A percentile compares a stretch with the other conserved stretches of the same genome.
These are phyloP conservation scores for Pseudorhiza aurosa DNA, from an alignment of 30 jellyfish, hydroid and myxozoan genomes.

Conservation along the genomic window DNA sequence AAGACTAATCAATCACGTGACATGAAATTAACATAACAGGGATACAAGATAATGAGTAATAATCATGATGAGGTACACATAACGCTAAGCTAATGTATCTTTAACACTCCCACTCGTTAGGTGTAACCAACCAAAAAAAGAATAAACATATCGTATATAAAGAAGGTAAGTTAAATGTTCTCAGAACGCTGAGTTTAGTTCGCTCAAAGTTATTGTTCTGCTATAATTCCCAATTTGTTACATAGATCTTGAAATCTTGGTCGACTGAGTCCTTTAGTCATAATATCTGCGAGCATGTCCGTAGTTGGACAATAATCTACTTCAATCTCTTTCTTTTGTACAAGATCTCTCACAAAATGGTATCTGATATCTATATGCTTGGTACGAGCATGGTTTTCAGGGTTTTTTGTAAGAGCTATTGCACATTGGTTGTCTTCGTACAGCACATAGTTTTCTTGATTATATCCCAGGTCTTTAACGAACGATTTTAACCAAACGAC, in stretches of 20 bases:
- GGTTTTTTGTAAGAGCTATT: not conserved
- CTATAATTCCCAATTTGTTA: too few relatives aligned
- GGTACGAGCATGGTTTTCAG: not conserved
- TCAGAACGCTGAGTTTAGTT: too few relatives aligned
- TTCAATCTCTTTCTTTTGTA: not conserved
- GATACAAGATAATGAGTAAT: too few relatives aligned
- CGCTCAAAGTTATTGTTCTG: too few relatives aligned
- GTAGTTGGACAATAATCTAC: not conserved
- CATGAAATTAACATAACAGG: too few relatives aligned
- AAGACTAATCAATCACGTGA: too few relatives aligned
- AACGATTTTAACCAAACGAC: not conserved
- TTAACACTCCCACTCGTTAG: too few relatives aligned
- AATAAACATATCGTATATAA: too few relatives aligned
- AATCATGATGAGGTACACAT: too few relatives aligned
- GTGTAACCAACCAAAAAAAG: too few relatives aligned
- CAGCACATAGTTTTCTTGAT: conserved; percentile 5
- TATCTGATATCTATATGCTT: not conserved
- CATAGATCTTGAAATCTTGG: not conserved
- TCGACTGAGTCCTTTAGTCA: not conserved
- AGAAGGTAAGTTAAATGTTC: too few relatives aligned
- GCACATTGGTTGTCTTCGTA: not conserved
- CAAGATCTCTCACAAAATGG: not conserved
- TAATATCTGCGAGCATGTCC: not conserved
- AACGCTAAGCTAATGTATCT: too few relatives aligned
- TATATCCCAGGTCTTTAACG: conserved; percentile 11